Conservation (phyloP, 1,140 invertebrate species). For the Manduca sexta region DNA sequence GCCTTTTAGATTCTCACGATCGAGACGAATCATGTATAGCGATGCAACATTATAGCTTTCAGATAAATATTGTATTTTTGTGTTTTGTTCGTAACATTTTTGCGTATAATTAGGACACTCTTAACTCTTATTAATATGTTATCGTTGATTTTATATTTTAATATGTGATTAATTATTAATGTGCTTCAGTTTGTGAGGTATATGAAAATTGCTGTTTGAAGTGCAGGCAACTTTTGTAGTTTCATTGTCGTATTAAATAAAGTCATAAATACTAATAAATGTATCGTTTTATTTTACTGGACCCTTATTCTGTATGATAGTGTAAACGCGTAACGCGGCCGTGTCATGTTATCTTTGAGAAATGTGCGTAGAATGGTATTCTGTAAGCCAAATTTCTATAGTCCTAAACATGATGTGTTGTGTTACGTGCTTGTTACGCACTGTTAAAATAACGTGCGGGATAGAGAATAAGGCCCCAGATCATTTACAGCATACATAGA, state of each 20-base stretch:
- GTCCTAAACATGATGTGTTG: too few species aligned
- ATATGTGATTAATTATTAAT: conserved; percentile 50
- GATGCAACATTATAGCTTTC: conserved; percentile 58
- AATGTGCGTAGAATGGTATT: too few species aligned
- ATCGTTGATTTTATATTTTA: conserved; percentile 58
- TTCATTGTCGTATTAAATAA: conserved; percentile 73
- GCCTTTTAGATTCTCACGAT: conserved; percentile 59
- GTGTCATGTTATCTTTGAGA: too few species aligned
- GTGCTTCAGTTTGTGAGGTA: conserved; percentile 68
- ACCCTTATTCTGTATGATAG: too few species aligned
- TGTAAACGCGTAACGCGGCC: too few species aligned
- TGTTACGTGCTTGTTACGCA: too few species aligned
- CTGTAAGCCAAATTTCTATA: too few species aligned
- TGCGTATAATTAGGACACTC: conserved; percentile 6
- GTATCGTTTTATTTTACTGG: conserved; percentile 19
- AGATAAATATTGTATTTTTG: conserved; percentile 41
- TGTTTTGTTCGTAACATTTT: conserved; percentile 21
- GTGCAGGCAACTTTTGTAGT: conserved; percentile 71
- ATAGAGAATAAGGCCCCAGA: too few species aligned
- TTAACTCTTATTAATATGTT: conserved; percentile 43
- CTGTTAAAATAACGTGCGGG: too few species aligned
- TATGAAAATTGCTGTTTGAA: conserved; percentile 66
- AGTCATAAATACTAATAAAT: conserved; percentile 65
- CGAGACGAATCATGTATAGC: conserved; percentile 64
- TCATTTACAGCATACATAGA: too few species aligned